A percentile compares a stretch with the other conserved stretches of the same genome.
These are phyloP conservation scores for Brachionus calyciflorus DNA, from an alignment of 1,140 invertebrate genomes.

Conservation along the genomic window DNA sequence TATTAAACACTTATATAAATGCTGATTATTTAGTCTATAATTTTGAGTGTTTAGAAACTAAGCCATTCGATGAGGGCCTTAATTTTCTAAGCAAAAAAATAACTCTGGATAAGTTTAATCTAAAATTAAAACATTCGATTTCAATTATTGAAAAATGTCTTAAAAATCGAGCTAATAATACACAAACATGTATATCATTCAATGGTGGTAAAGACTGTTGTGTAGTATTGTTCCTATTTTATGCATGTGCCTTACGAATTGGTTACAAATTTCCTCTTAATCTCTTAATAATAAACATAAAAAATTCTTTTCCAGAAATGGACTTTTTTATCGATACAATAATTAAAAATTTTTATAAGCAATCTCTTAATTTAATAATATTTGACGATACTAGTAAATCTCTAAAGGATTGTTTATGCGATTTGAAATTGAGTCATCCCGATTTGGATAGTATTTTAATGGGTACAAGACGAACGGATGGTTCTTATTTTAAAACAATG, in stretches of 20 bases:
- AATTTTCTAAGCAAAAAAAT: slow-evolving; percentile 3
- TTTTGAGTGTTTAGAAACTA: not conserved
- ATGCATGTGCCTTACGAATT: not conserved
- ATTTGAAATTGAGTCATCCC: not conserved
- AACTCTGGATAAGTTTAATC: not conserved
- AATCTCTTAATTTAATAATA: slow-evolving; percentile 10
- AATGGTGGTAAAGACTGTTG: slow-evolving; percentile 47
- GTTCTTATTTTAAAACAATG: slow-evolving; percentile 50
- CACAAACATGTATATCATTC: slow-evolving; percentile 38
- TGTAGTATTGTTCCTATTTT: slow-evolving; percentile 32
- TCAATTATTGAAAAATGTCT: slow-evolving; percentile 33
- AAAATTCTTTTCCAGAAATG: slow-evolving; percentile 21
- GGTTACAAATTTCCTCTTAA: slow-evolving; percentile 35
- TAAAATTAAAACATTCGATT: slow-evolving; percentile 6
- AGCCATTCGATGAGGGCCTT: not conserved
- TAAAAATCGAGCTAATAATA: not conserved
- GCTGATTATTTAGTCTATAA: slow-evolving; percentile 24
- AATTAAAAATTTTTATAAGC: slow-evolving; percentile 8
- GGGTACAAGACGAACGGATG: slow-evolving; percentile 24
- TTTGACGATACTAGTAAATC: slow-evolving; percentile 18
- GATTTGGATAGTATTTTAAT: slow-evolving; percentile 30
- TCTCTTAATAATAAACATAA: slow-evolving; percentile 41
- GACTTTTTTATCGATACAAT: slow-evolving; percentile 1
- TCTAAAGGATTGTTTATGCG: slow-evolving; percentile 29
- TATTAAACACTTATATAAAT: not conserved